Evolutionary conservation across 2,797 vertebrate species (phyloP), one percentile per base, ranked within the genome.

Genomic region (Myotis planiceps): DNA sequence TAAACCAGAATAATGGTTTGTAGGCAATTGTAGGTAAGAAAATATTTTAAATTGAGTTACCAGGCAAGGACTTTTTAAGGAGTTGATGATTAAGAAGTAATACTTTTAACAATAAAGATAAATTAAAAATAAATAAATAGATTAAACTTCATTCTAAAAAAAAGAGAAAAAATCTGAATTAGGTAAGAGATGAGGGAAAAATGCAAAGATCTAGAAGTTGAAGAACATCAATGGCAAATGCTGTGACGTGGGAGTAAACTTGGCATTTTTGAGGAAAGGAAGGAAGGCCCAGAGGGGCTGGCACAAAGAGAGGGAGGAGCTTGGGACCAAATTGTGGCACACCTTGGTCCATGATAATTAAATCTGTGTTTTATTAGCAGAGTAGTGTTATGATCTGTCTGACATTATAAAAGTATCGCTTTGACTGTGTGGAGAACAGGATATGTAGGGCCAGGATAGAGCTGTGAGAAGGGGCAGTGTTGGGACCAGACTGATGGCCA

Each of bases 391-490:
- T 29, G 68, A 63, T 27, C 21, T 66, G 51, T 83, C 1, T 29
- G 9, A 76, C 9, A 55, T 2, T 49, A 21, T 42, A 5, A 85
- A n/a, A 39, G 27, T 3, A 9, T 49, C 49, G 16, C 42, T 45
- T 32, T 13, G 6, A 42, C 7, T 21, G 2, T 16, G 25, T 29
- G 53, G 66, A 19, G 8, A 66, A 60, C 21, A 87, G 32, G n/a
- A 27, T 3, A 32, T 0, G 15, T 0, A 6, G 12, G 34, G 23
- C 0, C 25, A 14, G 18, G 63, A 12, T 0, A 55, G 34, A 58
- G 25, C 19, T 3, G 32, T 8, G 66, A 4, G 4, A 32, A 63
- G 5, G 0, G 13, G 14, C 0, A 1, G 18, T 15, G 2, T 1
- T 23, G 2, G 21, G 25, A 37, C 8, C 7, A 47, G 23, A 6